Evolutionary conservation across 2,113 vertebrate species (phyloP).

Genomic region (Microcebus griseorufus): DNA sequence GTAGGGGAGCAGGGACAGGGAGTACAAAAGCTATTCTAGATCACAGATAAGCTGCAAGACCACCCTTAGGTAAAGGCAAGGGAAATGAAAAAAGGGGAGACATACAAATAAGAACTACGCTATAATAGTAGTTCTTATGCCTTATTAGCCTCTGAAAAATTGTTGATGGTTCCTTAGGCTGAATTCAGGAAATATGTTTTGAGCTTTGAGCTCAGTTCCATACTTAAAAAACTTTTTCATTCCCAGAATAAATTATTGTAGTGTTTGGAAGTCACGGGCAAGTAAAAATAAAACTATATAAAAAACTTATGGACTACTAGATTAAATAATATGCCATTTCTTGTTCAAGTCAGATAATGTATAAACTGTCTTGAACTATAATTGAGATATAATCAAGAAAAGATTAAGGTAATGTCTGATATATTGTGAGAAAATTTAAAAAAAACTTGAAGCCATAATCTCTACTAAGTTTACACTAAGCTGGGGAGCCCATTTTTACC

Average conservation of each 20-base stretch:
- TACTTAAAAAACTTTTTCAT: slow-evolving; percentile 3
- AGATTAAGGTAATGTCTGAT: not conserved
- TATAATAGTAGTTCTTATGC: not conserved
- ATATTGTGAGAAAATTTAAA: not conserved
- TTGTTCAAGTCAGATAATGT: slow-evolving; percentile 19
- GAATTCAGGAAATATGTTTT: not conserved
- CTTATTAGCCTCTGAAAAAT: not conserved
- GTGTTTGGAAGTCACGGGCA: slow-evolving; percentile 10
- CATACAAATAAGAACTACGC: not conserved
- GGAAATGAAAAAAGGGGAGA: not conserved
- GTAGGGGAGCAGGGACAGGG: not conserved
- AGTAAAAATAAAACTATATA: not conserved
- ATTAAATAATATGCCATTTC: slow-evolving; percentile 3
- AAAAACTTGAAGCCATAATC: slow-evolving; percentile 14
- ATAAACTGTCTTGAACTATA: not conserved
- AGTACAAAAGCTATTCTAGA: not conserved
- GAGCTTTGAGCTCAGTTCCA: slow-evolving; percentile 1
- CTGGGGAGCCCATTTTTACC: not conserved
- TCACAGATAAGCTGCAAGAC: not conserved
- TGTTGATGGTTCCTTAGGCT: not conserved
- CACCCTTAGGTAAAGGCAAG: not conserved
- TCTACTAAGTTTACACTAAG: slow-evolving; percentile 16
- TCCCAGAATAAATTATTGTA: not conserved
- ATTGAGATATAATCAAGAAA: slow-evolving; percentile 28
- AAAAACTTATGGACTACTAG: not conserved